phyloP scores from a whole-genome alignment of 1,140 invertebrate species.

The Colletes gigas region DNA sequence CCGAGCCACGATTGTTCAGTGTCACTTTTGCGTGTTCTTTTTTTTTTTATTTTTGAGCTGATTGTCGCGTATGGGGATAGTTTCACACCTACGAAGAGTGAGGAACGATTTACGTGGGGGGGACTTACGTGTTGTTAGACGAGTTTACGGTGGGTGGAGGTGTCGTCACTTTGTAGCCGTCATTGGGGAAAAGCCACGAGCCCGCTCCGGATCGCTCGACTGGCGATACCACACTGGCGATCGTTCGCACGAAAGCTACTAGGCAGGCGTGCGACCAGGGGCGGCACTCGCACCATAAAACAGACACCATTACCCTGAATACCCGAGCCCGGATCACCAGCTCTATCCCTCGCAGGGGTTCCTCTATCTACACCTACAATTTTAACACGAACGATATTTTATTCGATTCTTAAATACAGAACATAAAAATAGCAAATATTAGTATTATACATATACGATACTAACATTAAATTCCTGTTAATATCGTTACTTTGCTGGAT shows the following conservation, averaged over 20 bases:
- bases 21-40: too few relatives aligned
- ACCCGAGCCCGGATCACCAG: not conserved
- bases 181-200: conserved; percentile 28
- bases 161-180: conserved; percentile 14
- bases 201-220: conserved; percentile 45
- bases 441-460: too few relatives aligned
- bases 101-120: too few relatives aligned
- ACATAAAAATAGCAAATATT: too few relatives aligned
- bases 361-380: not conserved
- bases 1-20: too few relatives aligned
- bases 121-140: conserved; percentile 50
- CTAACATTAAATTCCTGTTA: too few relatives aligned
- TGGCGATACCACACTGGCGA: conserved; percentile 60
- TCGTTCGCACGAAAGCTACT: conserved; percentile 54
- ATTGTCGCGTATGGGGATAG: too few relatives aligned
- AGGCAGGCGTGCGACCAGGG: conserved; percentile 54
- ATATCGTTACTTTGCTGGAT: too few relatives aligned
- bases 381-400: too few relatives aligned
- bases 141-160: conserved; percentile 7
- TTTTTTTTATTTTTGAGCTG: too few relatives aligned
- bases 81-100: too few relatives aligned
- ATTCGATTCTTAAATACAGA: too few relatives aligned
- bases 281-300: conserved; percentile 14
- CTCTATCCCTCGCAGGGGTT: not conserved
- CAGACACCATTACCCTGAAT: conserved; percentile 4